These are phyloP conservation scores for Onychomys leucogaster DNA, from an alignment of 2,797 vertebrate species.

Conservation along the genomic window DNA sequence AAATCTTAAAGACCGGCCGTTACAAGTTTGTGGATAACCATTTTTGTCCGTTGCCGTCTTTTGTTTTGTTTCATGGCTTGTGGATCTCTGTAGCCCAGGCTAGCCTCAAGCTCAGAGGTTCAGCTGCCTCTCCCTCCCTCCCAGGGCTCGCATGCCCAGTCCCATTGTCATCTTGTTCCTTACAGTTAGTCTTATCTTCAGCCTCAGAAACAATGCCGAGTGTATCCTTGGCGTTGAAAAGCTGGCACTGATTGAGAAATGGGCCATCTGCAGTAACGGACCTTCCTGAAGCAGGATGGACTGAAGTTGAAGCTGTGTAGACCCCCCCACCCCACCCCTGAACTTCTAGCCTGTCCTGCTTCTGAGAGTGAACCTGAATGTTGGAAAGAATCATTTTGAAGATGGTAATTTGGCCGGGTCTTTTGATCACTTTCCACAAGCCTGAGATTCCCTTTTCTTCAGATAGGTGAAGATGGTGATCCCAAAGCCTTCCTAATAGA, in stretches of 20 bases:
- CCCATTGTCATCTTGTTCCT: not conserved
- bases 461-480: conserved; percentile 96
- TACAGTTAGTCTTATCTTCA: not conserved
- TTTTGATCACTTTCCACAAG: conserved; percentile 33
- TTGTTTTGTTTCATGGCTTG: not conserved
- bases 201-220: not conserved
- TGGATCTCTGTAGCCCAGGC: not conserved
- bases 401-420: not conserved
- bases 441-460: conserved; percentile 77
- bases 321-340: too few relatives aligned
- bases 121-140: not conserved
- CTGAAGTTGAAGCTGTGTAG: not conserved
- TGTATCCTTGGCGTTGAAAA: not conserved
- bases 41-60: not conserved
- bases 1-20: not conserved
- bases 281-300: not conserved
- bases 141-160: too few relatives aligned
- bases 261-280: not conserved
- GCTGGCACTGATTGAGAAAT: not conserved
- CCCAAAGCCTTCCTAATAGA: conserved; percentile 96
- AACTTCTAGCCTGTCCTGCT: not conserved
- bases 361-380: not conserved
- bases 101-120: not conserved
- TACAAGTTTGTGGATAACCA: not conserved
- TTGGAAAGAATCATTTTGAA: not conserved